Evolutionary conservation across 2,113 vertebrate genomes (phyloP).

Genomic region (Clarias batrachus): DNA sequence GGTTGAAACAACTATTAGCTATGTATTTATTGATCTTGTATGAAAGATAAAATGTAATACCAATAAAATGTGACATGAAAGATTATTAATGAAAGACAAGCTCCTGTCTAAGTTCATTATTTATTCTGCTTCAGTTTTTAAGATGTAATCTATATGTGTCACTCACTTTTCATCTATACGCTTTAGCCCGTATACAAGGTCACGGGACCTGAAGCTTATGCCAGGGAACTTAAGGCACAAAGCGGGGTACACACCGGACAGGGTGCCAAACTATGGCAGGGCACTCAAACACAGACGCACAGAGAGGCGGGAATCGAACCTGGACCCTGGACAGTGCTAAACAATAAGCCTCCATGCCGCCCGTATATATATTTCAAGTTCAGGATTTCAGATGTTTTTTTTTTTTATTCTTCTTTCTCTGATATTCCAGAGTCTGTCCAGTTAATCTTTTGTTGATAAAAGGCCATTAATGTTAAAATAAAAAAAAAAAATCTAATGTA

Average conservation of each 20-base stretch:
- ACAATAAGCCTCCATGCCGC: background rate
- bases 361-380: background rate
- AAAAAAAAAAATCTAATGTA: too few relatives aligned
- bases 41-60: slow-evolving; percentile 58
- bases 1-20: slow-evolving; percentile 74
- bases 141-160: background rate
- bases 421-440: background rate
- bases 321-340: too few relatives aligned
- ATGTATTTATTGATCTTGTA: slow-evolving; percentile 81
- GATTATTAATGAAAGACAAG: slow-evolving; percentile 23
- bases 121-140: background rate
- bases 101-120: background rate
- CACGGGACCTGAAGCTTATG: too few relatives aligned
- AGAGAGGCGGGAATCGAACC: too few relatives aligned
- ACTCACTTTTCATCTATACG: too few relatives aligned
- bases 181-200: too few relatives aligned
- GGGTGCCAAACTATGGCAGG: too few relatives aligned
- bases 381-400: background rate
- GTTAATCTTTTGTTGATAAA: slow-evolving; percentile 7
- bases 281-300: too few relatives aligned
- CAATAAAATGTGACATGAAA: slow-evolving; percentile 55
- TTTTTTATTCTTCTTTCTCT: background rate
- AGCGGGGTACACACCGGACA: background rate
- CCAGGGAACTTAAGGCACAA: too few relatives aligned
- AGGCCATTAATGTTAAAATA: background rate